Evolutionary conservation across 2,888 invertebrate species (phyloP).

Genomic region (Drosophila robusta): DNA sequence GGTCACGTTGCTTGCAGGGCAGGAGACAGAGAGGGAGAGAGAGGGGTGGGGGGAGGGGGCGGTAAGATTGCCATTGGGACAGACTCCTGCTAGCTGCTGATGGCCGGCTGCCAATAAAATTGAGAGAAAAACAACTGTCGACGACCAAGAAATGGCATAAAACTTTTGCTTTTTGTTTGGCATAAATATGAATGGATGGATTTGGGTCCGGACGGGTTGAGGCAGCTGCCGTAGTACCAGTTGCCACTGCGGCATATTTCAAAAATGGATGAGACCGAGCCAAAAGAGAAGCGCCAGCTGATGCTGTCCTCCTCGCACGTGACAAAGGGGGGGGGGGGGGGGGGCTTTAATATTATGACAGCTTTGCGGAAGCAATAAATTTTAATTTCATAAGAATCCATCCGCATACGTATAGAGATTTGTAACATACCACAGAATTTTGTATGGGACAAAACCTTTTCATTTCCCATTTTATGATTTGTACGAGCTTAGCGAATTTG

Average conservation of each 20-base stretch:
- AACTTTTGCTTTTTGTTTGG: slow-evolving; percentile 79
- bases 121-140: slow-evolving; percentile 75
- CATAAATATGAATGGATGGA: slow-evolving; percentile 80
- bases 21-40: neutral
- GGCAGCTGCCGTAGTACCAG: slow-evolving; percentile 24
- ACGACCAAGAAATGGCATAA: slow-evolving; percentile 69
- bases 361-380: slow-evolving; percentile 74
- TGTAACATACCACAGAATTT: slow-evolving; percentile 49
- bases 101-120: slow-evolving; percentile 76
- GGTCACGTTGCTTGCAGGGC: slow-evolving; percentile 63
- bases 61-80: slow-evolving; percentile 33
- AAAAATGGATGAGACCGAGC: slow-evolving; percentile 36
- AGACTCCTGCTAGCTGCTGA: slow-evolving; percentile 49
- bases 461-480: slow-evolving; percentile 34
- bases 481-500: slow-evolving; percentile 6
- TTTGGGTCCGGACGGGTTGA: slow-evolving; percentile 47
- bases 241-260: slow-evolving; percentile 60
- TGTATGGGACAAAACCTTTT: slow-evolving; percentile 22
- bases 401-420: slow-evolving; percentile 70
- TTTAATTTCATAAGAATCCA: slow-evolving; percentile 75
- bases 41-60: too few species aligned
- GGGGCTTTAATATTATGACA: slow-evolving; percentile 51
- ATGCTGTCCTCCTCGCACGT: slow-evolving; percentile 18
- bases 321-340: neutral
- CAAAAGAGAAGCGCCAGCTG: slow-evolving; percentile 27